A percentile compares a stretch with the other conserved stretches of the same genome.
Evolutionary conservation across 2,888 invertebrate genomes (phyloP).

Genomic region (Parnassius glacialis): DNA sequence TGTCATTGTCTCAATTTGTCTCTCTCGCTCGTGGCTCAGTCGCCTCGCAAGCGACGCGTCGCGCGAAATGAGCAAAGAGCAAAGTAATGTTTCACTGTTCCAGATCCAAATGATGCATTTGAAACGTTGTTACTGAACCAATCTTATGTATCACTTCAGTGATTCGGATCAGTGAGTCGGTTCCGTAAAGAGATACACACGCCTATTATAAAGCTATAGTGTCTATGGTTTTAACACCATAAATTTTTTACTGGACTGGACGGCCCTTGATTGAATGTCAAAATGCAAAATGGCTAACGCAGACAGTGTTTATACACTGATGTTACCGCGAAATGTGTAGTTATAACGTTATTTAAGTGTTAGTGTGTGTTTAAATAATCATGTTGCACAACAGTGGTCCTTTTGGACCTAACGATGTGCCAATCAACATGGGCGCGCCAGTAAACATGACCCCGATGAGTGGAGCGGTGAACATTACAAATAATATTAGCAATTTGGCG

Average conservation of each 20-base stretch:
- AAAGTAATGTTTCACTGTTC: too few relatives aligned
- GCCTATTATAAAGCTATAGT: conserved; percentile 5
- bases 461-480: conserved; percentile 48
- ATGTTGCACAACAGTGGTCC: conserved; percentile 70
- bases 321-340: conserved; percentile 30
- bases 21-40: too few relatives aligned
- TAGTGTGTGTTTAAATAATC: conserved; percentile 31
- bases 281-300: conserved; percentile 62
- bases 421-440: conserved; percentile 55
- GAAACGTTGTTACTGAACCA: too few relatives aligned
- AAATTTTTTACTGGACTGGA: conserved; percentile 24
- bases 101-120: too few relatives aligned
- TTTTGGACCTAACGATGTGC: conserved; percentile 60
- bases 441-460: conserved; percentile 52
- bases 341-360: conserved; percentile 29
- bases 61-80: too few relatives aligned
- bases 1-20: too few relatives aligned
- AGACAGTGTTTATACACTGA: conserved; percentile 52
- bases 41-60: too few relatives aligned
- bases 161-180: too few relatives aligned
- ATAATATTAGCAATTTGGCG: conserved; percentile 55
- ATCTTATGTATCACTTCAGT: too few relatives aligned
- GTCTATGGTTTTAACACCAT: conserved; percentile 19
- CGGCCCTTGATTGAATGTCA: conserved; percentile 45
- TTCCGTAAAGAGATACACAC: too few relatives aligned